Conservation (phyloP, 2,888 invertebrate genomes). For the Boloria selene region DNA sequence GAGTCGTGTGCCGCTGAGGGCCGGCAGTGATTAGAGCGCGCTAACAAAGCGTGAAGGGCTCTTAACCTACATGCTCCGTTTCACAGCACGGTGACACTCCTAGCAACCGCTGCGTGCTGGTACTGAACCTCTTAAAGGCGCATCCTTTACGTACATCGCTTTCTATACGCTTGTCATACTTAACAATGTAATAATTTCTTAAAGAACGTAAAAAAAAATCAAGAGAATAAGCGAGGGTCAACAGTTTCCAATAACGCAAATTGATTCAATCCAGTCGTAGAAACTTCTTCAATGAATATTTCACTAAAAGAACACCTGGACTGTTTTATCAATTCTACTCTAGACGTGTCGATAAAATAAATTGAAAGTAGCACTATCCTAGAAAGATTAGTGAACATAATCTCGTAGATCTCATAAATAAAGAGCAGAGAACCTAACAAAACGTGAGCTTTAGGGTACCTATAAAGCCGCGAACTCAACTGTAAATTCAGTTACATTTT, state of each 20-base stretch:
- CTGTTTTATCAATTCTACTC: conserved; percentile 27
- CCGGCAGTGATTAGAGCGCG: conserved; percentile 80
- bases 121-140: conserved; percentile 57
- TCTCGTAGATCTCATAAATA: conserved; percentile 61
- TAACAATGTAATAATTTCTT: not conserved
- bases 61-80: conserved; percentile 82
- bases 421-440: conserved; percentile 63
- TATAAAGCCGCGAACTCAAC: conserved; percentile 56
- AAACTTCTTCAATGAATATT: conserved; percentile 18
- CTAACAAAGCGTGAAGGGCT: conserved; percentile 78
- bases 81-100: conserved; percentile 73
- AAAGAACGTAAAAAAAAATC: not conserved
- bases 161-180: conserved; percentile 29
- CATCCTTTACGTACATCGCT: conserved; percentile 47
- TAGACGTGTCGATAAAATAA: conserved; percentile 54
- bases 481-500: conserved; percentile 62
- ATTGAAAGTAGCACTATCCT: conserved; percentile 50
- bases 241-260: conserved; percentile 12
- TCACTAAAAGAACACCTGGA: conserved; percentile 7
- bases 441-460: conserved; percentile 56
- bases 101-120: conserved; percentile 63
- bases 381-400: conserved; percentile 61
- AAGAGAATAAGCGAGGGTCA: not conserved
- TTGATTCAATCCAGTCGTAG: conserved; percentile 11
- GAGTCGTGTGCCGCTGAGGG: conserved; percentile 70